Conservation (phyloP, 2,797 vertebrate genomes). For the Xyrichtys novacula region DNA sequence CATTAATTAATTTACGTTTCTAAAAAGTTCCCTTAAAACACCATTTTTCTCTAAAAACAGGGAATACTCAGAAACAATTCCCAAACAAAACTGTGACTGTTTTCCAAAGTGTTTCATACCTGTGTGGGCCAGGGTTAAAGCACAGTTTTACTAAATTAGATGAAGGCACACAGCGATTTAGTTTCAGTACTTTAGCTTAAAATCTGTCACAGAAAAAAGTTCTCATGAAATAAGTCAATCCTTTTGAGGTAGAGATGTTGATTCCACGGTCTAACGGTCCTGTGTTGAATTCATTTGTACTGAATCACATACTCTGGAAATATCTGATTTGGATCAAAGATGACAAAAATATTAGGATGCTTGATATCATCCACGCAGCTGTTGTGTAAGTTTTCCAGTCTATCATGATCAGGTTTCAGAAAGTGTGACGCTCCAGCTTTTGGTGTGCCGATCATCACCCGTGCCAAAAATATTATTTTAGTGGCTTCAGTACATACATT, state of each 20-base stretch:
- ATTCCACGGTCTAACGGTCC: not conserved
- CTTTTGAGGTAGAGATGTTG: not conserved
- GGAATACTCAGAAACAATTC: too few species aligned
- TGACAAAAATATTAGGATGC: conserved; percentile 86
- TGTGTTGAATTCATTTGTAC: conserved; percentile 73
- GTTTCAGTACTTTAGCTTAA: too few species aligned
- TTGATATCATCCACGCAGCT: conserved; percentile 87
- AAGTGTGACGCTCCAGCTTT: conserved; percentile 73
- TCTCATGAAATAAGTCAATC: too few species aligned
- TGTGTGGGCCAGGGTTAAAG: too few species aligned
- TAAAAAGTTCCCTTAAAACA: too few species aligned
- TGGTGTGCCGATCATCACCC: conserved; percentile 88
- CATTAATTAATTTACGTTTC: too few species aligned
- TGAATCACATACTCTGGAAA: conserved; percentile 93
- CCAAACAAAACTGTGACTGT: too few species aligned
- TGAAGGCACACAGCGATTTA: too few species aligned
- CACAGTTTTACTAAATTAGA: too few species aligned
- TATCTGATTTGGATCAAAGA: conserved; percentile 92
- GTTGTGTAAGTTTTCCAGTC: conserved; percentile 82
- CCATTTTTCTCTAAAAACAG: too few species aligned
- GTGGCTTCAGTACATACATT: conserved; percentile 45
- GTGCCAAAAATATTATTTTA: conserved; percentile 89
- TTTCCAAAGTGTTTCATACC: too few species aligned
- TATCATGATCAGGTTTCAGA: conserved; percentile 85
- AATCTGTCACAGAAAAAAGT: too few species aligned